These are phyloP conservation scores for Theretra japonica DNA, from an alignment of 2,888 invertebrate species.

Conservation along the genomic window DNA sequence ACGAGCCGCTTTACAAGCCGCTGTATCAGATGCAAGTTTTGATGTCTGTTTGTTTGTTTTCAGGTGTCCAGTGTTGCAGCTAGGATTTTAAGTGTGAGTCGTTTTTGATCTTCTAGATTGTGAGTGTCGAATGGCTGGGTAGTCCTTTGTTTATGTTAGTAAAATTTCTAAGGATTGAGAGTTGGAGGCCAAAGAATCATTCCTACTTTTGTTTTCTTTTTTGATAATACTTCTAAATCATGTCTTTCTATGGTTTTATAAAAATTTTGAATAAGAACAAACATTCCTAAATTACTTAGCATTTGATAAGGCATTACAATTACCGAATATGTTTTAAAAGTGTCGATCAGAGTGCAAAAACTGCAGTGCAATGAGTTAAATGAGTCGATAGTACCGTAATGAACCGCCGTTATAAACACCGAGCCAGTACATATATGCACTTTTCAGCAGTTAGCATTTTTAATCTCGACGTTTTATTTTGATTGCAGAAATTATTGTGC, in stretches of 20 bases:
- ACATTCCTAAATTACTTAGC: neutral
- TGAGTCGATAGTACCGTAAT: neutral
- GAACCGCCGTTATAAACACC: neutral
- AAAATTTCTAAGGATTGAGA: neutral
- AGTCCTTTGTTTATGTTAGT: no score
- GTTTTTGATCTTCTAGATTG: neutral
- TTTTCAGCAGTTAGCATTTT: neutral
- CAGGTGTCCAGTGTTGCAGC: conserved; percentile 11
- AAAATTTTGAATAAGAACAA: neutral
- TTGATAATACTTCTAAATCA: neutral
- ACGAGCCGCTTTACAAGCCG: neutral
- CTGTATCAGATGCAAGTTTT: conserved; percentile 4
- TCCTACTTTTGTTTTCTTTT: neutral
- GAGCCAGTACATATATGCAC: neutral
- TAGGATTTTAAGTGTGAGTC: conserved; percentile 1
- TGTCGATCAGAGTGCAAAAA: neutral
- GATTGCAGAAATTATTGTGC: no score
- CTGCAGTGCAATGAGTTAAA: neutral
- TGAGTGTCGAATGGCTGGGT: neutral
- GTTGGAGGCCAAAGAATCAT: no score
- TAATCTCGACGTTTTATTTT: no score
- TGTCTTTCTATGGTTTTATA: no score
- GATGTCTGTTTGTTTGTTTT: conserved; percentile 21
- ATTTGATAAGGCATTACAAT: neutral
- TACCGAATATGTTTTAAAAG: neutral